phyloP scores from a whole-genome alignment of 2,113 vertebrate species.

The Pyxicephalus adspersus region DNA sequence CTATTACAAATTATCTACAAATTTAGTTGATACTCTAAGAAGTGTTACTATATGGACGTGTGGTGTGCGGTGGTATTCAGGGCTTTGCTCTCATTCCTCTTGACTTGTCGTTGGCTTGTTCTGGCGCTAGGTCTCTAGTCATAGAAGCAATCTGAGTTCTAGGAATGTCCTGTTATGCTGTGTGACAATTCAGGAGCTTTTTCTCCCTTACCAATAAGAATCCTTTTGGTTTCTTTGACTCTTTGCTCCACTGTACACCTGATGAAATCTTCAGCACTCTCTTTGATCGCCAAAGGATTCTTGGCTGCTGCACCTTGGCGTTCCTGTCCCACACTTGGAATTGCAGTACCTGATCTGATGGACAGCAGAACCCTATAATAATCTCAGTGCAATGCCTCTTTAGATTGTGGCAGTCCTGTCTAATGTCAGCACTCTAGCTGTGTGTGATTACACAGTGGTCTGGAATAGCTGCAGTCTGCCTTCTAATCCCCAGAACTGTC shows the following conservation, averaged over 20 bases:
- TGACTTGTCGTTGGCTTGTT: slow-evolving; percentile 14
- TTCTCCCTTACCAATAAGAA: neutral
- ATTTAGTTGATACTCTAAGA: neutral
- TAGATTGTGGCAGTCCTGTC: neutral
- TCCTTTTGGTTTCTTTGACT: neutral
- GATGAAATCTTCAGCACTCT: neutral
- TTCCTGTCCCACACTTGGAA: slow-evolving; percentile 5
- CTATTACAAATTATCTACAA: neutral
- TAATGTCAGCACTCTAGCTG: neutral
- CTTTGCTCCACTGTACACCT: neutral
- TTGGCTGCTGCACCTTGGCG: neutral
- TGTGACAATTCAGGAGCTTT: neutral
- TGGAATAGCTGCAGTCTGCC: slow-evolving; percentile 21
- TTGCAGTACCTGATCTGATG: neutral
- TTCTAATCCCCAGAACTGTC: slow-evolving; percentile 37
- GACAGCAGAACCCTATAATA: neutral
- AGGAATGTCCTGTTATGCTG: neutral
- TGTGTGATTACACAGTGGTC: neutral
- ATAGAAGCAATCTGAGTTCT: neutral
- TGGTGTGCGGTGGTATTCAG: neutral
- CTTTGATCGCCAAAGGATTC: neutral
- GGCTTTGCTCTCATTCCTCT: neutral
- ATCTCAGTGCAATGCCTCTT: neutral
- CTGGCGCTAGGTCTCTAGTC: neutral
- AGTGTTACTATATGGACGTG: neutral